A percentile compares a stretch with the other conserved stretches of the same genome.
phyloP scores from a whole-genome alignment of 2,797 vertebrate species.

The Platyrinchus mystaceus region DNA sequence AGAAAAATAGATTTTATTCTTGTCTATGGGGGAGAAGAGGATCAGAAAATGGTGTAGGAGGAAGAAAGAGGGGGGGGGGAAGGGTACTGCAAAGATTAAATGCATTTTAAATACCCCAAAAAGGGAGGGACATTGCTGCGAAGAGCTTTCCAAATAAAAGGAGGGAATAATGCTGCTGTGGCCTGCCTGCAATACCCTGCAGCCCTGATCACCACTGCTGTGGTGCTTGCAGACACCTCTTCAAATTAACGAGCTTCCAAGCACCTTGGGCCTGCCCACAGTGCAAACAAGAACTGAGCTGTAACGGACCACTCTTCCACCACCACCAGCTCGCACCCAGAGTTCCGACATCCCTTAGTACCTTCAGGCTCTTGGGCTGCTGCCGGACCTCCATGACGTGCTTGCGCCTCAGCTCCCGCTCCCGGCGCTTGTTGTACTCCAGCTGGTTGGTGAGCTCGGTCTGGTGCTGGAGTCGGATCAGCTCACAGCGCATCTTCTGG shows the following conservation, averaged over 20 bases:
- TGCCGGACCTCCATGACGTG: conserved; percentile 99
- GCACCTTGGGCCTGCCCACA: background rate
- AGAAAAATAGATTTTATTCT: background rate
- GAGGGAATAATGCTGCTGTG: background rate
- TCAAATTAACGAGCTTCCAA: background rate
- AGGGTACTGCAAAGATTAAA: background rate
- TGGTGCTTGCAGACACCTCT: background rate
- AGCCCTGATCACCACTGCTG: background rate
- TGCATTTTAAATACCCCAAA: background rate
- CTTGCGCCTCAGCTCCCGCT: conserved; percentile 94
- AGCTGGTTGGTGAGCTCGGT: conserved; percentile 99
- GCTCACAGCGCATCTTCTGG: conserved; percentile 93
- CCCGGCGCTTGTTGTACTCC: conserved; percentile 97
- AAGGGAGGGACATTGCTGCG: background rate
- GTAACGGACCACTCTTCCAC: background rate
- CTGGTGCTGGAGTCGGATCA: conserved; percentile 95
- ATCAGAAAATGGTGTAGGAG: background rate
- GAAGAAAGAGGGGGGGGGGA: background rate
- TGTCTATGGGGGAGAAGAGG: background rate
- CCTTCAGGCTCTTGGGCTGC: conserved; percentile 99
- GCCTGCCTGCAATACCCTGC: background rate
- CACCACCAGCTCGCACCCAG: fast-evolving
- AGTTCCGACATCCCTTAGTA: conserved; percentile 24
- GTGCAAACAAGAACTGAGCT: background rate
- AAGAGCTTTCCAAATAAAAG: background rate